Base-by-base conservation (phyloP, 2,113 vertebrate species). In the Stigmatopora argus region DNA sequence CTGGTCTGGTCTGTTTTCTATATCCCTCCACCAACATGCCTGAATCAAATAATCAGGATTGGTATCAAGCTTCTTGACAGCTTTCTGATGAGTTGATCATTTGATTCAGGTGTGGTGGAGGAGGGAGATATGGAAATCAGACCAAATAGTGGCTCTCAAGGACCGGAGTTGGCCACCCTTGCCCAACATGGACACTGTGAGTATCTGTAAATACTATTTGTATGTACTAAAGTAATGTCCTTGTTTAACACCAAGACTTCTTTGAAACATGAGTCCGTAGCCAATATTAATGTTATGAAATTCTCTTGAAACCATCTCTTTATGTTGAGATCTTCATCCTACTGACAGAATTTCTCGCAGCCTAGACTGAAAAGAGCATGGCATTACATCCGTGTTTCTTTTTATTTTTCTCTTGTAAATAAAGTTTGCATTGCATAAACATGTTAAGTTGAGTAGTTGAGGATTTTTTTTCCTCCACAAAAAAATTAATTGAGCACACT, bases 361-460 rank as follows among this genome's bases (percentile, higher is more conserved):
- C 92, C 94, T 89, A 92, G 88, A 93, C 73, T 90, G 88, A 91
- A 91, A 88, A 80, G 82, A 89, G 93, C 93, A 96, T 93, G 92
- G 93, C 94, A 98, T 97, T 94, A 94, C 85, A 89, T 92, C 62
- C 90, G 55, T 76, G 69, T 48, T 87, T 89, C 58, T 75, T 95
- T 73, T 94, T 93, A 88, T 94, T 86, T 85, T 78, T 91, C 92
- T 81, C 26, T 14, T 86, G 92, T 98, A 96, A 98, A 99, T 99
- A 97, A 94, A 94, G 91, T 94, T 95, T 94, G 89, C 92, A 89
- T 93, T 94, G 94, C 74, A 86, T 74, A 90, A 81, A 84, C 66
- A 46, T 59, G 67, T 75, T 87, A 74, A 80, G 75, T 83, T 65
- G 65, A 35, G 70, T 63, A 55, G 71, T 19, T 3, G 41, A n/a